These are phyloP conservation scores for Thaumetopoea pityocampa DNA, from an alignment of 1,140 invertebrate species.

Conservation along the genomic window DNA sequence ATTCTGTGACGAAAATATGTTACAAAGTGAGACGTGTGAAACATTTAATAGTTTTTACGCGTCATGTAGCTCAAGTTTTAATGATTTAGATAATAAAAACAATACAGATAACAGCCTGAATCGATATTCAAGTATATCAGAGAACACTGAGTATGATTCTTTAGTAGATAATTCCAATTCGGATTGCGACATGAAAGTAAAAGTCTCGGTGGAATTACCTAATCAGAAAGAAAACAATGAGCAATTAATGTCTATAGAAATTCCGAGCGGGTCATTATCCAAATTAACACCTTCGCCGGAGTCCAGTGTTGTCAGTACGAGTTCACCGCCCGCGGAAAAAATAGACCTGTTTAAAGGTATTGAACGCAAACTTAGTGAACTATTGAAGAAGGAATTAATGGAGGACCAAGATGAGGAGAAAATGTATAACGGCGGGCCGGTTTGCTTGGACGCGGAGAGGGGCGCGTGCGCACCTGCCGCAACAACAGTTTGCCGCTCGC, in stretches of 20 bases:
- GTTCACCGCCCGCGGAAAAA: slow-evolving; percentile 44
- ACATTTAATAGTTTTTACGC: slow-evolving; percentile 64
- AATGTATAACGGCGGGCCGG: slow-evolving; percentile 70
- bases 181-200: slow-evolving; percentile 58
- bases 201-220: slow-evolving; percentile 50
- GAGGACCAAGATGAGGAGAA: slow-evolving; percentile 64
- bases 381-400: slow-evolving; percentile 75
- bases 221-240: slow-evolving; percentile 33
- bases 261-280: slow-evolving; percentile 23
- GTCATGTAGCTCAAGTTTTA: slow-evolving; percentile 43
- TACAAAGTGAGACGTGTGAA: slow-evolving; percentile 62
- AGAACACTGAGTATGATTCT: slow-evolving; percentile 57
- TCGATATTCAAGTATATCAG: slow-evolving; percentile 41
- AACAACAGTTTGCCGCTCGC: slow-evolving; percentile 71
- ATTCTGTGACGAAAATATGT: slow-evolving; percentile 66
- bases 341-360: slow-evolving; percentile 75
- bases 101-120: slow-evolving; percentile 43
- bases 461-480: slow-evolving; percentile 73
- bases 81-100: slow-evolving; percentile 49
- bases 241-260: slow-evolving; percentile 29
- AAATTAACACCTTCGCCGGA: slow-evolving; percentile 47
- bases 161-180: slow-evolving; percentile 47
- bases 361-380: slow-evolving; percentile 73
- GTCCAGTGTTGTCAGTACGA: slow-evolving; percentile 34
- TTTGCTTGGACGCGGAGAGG: slow-evolving; percentile 65